Evolutionary conservation across 2,888 invertebrate genomes (phyloP).

Genomic region (Pristionchus fissidentatus): DNA sequence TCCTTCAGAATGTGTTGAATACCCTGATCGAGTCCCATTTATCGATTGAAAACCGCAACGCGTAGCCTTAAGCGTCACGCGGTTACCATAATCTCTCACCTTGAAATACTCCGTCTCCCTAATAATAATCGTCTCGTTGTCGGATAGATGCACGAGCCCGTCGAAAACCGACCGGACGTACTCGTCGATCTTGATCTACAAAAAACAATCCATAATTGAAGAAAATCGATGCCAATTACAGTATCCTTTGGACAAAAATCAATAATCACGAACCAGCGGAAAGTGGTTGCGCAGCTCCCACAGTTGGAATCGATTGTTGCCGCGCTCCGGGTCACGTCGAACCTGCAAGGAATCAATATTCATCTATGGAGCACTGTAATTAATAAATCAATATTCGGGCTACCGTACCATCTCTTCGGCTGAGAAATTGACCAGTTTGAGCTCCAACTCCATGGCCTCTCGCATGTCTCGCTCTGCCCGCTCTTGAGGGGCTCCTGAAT

Average conservation of each 20-base stretch:
- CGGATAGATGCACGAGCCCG: slow-evolving; percentile 61
- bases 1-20: slow-evolving; percentile 65
- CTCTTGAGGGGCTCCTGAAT: slow-evolving; percentile 62
- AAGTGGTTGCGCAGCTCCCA: slow-evolving; percentile 64
- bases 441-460: slow-evolving; percentile 71
- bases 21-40: neutral
- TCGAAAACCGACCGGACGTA: slow-evolving; percentile 67
- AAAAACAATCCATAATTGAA: neutral
- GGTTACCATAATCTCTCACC: slow-evolving; percentile 49
- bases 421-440: slow-evolving; percentile 69
- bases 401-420: slow-evolving; percentile 67
- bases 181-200: slow-evolving; percentile 67
- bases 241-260: neutral
- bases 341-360: neutral
- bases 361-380: neutral
- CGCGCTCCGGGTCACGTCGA: slow-evolving; percentile 70
- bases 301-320: slow-evolving; percentile 69
- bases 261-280: slow-evolving; percentile 59
- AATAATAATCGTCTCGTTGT: slow-evolving; percentile 70
- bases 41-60: neutral
- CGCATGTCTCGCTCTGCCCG: slow-evolving; percentile 65
- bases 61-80: neutral
- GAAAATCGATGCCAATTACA: neutral
- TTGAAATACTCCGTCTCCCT: slow-evolving; percentile 69
- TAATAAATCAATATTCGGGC: neutral